Evolutionary conservation across 2,888 invertebrate genomes (phyloP), one percentile per base, ranked within the genome.

Genomic region (Meiosimyza decipiens): DNA sequence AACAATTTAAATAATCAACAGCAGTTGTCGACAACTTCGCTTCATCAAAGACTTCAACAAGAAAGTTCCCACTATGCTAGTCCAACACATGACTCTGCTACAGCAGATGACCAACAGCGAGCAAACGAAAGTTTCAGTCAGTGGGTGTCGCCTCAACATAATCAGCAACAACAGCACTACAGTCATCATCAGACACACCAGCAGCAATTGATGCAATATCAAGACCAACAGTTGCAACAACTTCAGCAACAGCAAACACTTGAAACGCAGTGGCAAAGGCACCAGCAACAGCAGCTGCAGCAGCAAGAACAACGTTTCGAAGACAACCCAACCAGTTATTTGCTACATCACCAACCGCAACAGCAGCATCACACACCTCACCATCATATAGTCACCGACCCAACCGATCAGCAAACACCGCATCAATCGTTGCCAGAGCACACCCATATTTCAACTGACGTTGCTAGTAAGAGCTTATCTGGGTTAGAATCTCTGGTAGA

Each of bases 401-500:
- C 62, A 22, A 2, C n/a, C 51, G 57, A 49, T 16, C 49, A n/a
- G 6, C 51, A 52, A 9, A 18, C 47, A 11, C 59, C 57, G 9
- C 57, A 3, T 15, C 57, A 15, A 16, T 65, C 78, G 73, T 63
- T 63, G 6, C 71, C 75, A 16, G 75, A 76, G 12, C 75, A 73
- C 59, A 33, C 71, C 47, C 78, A 77, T 70, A 64, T 74, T 57
- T 65, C 76, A 54, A 55, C 81, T 9, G 95, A 95, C 87, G 93
- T 95, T 51, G 91, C 95, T n/a, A 92, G 94, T 47, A 95, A 95
- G 85, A 94, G 94, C 80, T 88, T 95, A 64, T 95, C 95, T 18
- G 96, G 95, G 22, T 89, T 96, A 63, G 95, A 96, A 87, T 95
- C 95, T 57, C 89, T 96, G 64, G 95, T 96, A 77, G 95, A 96